Conservation (phyloP, 2,797 vertebrate genomes). For the Neostethus bicornis region DNA sequence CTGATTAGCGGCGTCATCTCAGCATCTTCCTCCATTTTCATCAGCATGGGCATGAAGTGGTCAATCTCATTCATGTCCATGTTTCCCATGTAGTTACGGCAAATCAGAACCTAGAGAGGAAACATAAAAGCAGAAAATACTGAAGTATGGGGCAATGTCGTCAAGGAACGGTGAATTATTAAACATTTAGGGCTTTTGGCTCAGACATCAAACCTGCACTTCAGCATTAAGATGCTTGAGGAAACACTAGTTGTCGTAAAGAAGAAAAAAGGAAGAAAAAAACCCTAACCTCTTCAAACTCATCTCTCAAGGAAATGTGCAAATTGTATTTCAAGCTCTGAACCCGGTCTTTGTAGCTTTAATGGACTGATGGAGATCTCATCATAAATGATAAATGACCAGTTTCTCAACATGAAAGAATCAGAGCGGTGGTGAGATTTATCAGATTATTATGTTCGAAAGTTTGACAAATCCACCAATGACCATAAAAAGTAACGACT, state of each 20-base stretch:
- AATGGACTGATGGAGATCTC: constrained; percentile 30
- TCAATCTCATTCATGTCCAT: constrained; percentile 84
- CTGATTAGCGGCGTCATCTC: constrained; percentile 78
- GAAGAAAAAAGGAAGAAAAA: neutral
- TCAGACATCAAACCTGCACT: constrained; percentile 30
- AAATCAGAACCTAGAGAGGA: constrained; percentile 79
- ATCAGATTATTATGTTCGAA: constrained; percentile 7
- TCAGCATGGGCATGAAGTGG: constrained; percentile 84
- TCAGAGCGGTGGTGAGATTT: constrained; percentile 7
- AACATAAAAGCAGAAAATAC: constrained; percentile 10
- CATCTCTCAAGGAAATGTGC: constrained; percentile 25
- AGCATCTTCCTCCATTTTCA: constrained; percentile 82
- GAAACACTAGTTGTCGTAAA: constrained; percentile 12
- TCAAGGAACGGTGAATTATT: constrained; percentile 12
- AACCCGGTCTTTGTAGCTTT: constrained; percentile 22
- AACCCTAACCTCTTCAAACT: constrained; percentile 1
- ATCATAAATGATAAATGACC: constrained; percentile 43
- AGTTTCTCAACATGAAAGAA: constrained; percentile 18
- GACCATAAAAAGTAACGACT: neutral
- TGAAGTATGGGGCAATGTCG: constrained; percentile 17
- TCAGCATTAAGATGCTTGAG: constrained; percentile 27
- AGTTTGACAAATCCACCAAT: neutral
- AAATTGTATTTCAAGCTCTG: constrained; percentile 32
- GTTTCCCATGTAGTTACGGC: constrained; percentile 85
- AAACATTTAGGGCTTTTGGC: constrained; percentile 44